These are phyloP conservation scores for Hydrozoanthus tunicans DNA, from an alignment of 64 coral and sea anemone species.

Conservation along the genomic window DNA sequence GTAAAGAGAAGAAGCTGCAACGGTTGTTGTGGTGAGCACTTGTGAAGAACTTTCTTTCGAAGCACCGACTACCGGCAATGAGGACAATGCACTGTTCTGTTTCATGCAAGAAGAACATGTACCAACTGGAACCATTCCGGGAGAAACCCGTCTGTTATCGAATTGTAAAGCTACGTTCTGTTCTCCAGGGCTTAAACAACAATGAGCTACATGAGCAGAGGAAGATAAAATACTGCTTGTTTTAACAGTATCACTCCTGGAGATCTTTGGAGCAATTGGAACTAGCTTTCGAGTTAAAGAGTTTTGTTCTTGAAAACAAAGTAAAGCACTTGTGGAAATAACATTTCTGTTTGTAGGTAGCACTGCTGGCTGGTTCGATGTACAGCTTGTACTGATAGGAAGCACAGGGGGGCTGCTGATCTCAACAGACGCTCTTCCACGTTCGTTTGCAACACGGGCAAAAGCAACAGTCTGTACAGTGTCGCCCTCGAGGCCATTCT, in stretches of 20 bases:
- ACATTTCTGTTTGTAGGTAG: constrained; percentile 5
- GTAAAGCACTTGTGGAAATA: not conserved
- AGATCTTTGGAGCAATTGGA: constrained; percentile 13
- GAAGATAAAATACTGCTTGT: not conserved
- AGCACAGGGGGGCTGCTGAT: not conserved
- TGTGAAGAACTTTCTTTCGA: not conserved
- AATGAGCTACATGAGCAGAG: not conserved
- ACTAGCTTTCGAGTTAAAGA: constrained; percentile 15
- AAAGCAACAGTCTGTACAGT: not conserved
- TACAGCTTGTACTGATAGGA: not conserved
- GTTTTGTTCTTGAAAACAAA: not conserved
- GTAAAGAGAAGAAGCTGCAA: not conserved
- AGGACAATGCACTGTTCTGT: not conserved
- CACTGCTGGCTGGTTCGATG: not conserved
- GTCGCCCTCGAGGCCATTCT: constrained; percentile 4
- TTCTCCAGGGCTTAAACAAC: not conserved
- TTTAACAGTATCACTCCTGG: not conserved
- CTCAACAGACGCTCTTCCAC: not conserved
- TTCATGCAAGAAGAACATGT: not conserved
- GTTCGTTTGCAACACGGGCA: not conserved
- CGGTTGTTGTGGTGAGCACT: not conserved
- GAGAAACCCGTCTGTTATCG: not conserved
- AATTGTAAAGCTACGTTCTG: not conserved
- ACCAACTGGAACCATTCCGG: not conserved
- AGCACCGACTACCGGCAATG: not conserved